These are phyloP conservation scores for Sebastes nivosus DNA, from an alignment of 2,797 vertebrate species.

Conservation along the genomic window DNA sequence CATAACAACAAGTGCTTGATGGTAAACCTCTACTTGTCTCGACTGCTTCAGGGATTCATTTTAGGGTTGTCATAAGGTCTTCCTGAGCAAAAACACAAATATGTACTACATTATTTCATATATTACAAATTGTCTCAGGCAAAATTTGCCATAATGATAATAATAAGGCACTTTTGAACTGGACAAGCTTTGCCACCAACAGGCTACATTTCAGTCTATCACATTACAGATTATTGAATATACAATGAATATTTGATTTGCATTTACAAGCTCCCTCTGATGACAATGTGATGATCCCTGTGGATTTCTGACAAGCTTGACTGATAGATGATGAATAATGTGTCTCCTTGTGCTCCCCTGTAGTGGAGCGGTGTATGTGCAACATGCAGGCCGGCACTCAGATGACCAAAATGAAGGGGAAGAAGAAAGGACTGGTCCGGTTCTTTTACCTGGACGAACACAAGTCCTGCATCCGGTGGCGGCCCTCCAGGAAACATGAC, in stretches of 20 bases:
- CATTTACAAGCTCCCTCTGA: not conserved
- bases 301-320: not conserved
- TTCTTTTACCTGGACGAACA: slow-evolving; percentile 96
- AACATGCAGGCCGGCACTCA: slow-evolving; percentile 93
- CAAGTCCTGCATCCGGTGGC: slow-evolving; percentile 94
- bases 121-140: not conserved
- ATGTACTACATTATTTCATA: not conserved
- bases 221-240: not conserved
- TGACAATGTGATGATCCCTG: not conserved
- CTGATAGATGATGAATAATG: not conserved
- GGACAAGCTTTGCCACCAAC: not conserved
- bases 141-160: not conserved
- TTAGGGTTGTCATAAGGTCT: not conserved
- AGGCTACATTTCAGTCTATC: not conserved
- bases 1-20: slow-evolving; percentile 50
- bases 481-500: slow-evolving; percentile 94
- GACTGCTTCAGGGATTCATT: not conserved
- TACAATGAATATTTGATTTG: not conserved
- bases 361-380: slow-evolving; percentile 96
- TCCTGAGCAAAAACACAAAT: not conserved
- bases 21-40: slow-evolving; percentile 34
- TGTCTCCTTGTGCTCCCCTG: slow-evolving; percentile 12
- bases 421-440: slow-evolving; percentile 90
- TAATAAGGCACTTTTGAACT: not conserved
- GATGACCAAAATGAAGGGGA: slow-evolving; percentile 94